Evolutionary conservation across 2,797 vertebrate genomes (phyloP).

Genomic region (Microchirus variegatus): DNA sequence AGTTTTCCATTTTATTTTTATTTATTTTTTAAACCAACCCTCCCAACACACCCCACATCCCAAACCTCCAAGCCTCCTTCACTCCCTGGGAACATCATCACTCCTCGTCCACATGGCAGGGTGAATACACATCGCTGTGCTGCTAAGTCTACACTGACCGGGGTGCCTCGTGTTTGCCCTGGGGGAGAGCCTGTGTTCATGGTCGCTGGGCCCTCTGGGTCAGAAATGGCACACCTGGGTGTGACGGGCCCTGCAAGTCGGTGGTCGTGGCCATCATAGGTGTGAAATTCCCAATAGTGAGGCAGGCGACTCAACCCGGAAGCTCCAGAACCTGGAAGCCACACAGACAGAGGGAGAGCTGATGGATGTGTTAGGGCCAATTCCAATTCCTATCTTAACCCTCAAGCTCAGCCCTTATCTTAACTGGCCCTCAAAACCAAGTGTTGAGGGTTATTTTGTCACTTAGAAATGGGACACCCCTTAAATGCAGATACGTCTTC

Average conservation of each 20-base stretch:
- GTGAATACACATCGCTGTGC: constrained; percentile 79
- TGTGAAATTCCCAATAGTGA: constrained; percentile 72
- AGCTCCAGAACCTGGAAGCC: constrained; percentile 42
- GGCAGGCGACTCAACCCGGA: constrained; percentile 35
- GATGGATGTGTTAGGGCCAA: constrained; percentile 41
- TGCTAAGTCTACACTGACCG: constrained; percentile 74
- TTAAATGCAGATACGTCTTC: too few relatives aligned
- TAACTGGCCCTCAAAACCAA: too few relatives aligned
- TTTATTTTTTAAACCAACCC: constrained; percentile 35
- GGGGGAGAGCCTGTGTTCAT: constrained; percentile 65
- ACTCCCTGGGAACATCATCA: constrained; percentile 78
- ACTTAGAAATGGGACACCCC: too few relatives aligned
- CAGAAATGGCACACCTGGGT: constrained; percentile 74
- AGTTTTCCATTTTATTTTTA: constrained; percentile 22
- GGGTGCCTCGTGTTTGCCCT: constrained; percentile 74
- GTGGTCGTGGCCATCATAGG: constrained; percentile 52
- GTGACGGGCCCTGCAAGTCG: constrained; percentile 59
- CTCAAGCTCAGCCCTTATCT: too few relatives aligned
- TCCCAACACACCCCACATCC: constrained; percentile 3
- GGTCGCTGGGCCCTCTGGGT: constrained; percentile 51
- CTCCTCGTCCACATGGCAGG: constrained; percentile 65
- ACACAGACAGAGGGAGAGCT: constrained; percentile 42
- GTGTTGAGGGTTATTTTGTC: too few relatives aligned
- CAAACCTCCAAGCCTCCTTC: constrained; percentile 33
- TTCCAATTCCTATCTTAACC: too few relatives aligned